phyloP scores from a whole-genome alignment of 2,113 vertebrate species.

The Nothoprocta perdicaria region DNA sequence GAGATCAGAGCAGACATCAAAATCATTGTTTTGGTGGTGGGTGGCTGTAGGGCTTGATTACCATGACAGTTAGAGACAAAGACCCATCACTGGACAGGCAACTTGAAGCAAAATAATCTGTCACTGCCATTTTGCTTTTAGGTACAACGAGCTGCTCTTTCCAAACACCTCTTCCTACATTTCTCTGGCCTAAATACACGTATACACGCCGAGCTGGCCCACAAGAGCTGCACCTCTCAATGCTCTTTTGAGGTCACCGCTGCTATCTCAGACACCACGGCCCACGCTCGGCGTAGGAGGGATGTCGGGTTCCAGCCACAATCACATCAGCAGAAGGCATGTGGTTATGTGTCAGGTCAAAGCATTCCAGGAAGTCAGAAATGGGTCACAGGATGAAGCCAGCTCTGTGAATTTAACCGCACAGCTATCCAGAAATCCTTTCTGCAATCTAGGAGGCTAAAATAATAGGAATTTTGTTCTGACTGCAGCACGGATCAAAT shows the following conservation, averaged over 20 bases:
- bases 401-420: accelerated
- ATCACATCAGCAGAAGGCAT: background rate
- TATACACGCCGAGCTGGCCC: background rate
- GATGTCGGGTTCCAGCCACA: background rate
- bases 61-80: background rate
- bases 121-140: background rate
- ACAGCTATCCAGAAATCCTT: background rate
- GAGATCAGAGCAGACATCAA: background rate
- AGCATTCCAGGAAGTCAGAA: background rate
- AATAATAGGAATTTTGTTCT: background rate
- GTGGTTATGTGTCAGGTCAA: background rate
- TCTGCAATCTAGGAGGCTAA: background rate
- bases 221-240: background rate
- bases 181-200: background rate
- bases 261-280: background rate
- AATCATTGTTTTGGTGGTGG: background rate
- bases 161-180: background rate
- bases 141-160: background rate
- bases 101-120: background rate
- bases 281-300: background rate
- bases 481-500: background rate
- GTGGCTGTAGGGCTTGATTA: background rate
- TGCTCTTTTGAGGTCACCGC: background rate
- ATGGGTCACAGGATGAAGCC: background rate
- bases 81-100: background rate